Percentiles rank a stretch among this genome's conserved stretches.
phyloP scores from a whole-genome alignment of 2,797 vertebrate species.

The Gephyroberyx darwinii region DNA sequence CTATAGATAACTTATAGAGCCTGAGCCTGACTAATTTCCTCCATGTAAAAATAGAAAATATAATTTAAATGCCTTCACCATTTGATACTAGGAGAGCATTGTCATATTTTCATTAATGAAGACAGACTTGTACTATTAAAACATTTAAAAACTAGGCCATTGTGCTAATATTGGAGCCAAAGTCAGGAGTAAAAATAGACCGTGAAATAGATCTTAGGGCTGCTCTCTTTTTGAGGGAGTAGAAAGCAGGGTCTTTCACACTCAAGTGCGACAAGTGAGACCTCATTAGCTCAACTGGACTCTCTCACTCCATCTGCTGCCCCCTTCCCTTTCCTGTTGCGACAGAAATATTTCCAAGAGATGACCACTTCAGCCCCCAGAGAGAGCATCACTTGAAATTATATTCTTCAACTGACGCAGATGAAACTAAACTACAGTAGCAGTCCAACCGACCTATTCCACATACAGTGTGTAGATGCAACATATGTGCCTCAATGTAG shows the following conservation, averaged over 20 bases:
- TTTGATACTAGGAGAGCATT: constrained; percentile 38
- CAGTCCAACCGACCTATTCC: not conserved
- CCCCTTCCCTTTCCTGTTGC: constrained; percentile 43
- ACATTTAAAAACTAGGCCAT: constrained; percentile 80
- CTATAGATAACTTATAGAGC: constrained; percentile 5
- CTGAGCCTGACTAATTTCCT: not conserved
- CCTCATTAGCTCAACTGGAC: constrained; percentile 73
- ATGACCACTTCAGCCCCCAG: constrained; percentile 71
- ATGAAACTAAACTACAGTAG: constrained; percentile 16
- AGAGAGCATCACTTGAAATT: constrained; percentile 8
- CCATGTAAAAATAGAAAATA: not conserved
- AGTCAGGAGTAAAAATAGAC: constrained; percentile 83
- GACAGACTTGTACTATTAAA: constrained; percentile 67
- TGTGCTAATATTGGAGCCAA: constrained; percentile 83
- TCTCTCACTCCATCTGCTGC: constrained; percentile 74
- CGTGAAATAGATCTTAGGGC: constrained; percentile 84
- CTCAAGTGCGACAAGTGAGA: constrained; percentile 71
- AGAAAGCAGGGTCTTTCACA: constrained; percentile 69
- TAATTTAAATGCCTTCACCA: constrained; percentile 1
- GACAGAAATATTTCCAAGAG: constrained; percentile 38
- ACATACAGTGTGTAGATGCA: not conserved
- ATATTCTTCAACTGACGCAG: constrained; percentile 37
- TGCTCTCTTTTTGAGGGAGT: constrained; percentile 78
- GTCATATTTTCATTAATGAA: constrained; percentile 62
- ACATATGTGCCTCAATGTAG: not conserved